Conservation (phyloP, 2,113 vertebrate genomes). For the Tylochromis polylepis region DNA sequence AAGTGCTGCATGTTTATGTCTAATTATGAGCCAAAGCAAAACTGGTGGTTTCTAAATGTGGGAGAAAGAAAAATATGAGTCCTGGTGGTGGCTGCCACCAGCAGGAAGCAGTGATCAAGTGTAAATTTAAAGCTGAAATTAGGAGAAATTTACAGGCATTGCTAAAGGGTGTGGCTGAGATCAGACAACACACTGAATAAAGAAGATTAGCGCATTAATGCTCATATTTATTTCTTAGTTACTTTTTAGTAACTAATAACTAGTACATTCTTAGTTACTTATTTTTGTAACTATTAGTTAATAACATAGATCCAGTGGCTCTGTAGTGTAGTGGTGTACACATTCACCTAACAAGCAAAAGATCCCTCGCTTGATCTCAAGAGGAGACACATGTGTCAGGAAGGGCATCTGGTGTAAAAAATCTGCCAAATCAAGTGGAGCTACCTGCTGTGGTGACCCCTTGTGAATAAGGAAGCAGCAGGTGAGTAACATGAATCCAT, state of each 20-base stretch:
- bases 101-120: background rate
- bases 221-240: background rate
- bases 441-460: background rate
- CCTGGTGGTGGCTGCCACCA: background rate
- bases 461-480: background rate
- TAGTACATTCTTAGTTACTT: background rate
- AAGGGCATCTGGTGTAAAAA: background rate
- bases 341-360: background rate
- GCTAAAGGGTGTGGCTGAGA: background rate
- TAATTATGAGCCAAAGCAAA: background rate
- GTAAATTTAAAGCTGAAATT: background rate
- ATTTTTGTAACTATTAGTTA: background rate
- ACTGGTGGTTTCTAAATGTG: constrained; percentile 22
- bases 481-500: background rate
- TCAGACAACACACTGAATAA: background rate
- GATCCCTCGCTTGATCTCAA: background rate
- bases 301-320: background rate
- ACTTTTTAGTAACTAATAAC: too few species aligned
- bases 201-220: background rate
- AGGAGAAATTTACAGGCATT: background rate
- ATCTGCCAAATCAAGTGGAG: background rate
- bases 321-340: background rate
- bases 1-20: background rate
- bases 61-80: constrained; percentile 3
- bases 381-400: background rate